Evolutionary conservation across 2,888 invertebrate genomes (phyloP).

Genomic region (Elmis aenea): DNA sequence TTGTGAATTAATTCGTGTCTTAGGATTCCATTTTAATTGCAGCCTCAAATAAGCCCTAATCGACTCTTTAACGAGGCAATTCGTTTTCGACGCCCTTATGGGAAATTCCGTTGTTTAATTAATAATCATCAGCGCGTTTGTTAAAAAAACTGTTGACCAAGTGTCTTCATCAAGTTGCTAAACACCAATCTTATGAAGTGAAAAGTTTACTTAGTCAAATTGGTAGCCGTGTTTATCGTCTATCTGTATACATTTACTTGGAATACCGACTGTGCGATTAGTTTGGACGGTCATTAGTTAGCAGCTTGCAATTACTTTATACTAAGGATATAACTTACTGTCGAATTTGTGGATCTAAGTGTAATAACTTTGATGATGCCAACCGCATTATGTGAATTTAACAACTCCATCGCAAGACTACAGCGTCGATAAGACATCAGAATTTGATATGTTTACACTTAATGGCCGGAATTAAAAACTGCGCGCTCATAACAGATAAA

Average conservation of each 20-base stretch:
- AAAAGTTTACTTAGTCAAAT: constrained; percentile 17
- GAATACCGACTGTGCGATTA: constrained; percentile 13
- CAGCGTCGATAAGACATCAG: too few species aligned
- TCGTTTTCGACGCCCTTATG: too few species aligned
- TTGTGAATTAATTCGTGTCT: too few species aligned
- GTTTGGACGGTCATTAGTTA: constrained; percentile 16
- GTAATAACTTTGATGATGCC: constrained; percentile 13
- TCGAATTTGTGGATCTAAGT: constrained; percentile 12
- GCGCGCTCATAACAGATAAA: too few species aligned
- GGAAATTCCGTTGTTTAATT: too few species aligned
- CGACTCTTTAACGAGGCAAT: too few species aligned
- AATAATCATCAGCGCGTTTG: too few species aligned
- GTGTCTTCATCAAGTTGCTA: constrained; percentile 11
- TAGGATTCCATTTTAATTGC: too few species aligned
- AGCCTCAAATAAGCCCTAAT: too few species aligned
- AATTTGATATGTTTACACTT: too few species aligned
- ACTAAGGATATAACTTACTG: constrained; percentile 15
- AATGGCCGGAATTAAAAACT: too few species aligned
- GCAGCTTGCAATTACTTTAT: constrained; percentile 14
- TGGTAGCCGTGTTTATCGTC: constrained; percentile 14
- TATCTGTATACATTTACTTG: constrained; percentile 15
- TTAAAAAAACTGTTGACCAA: constrained; percentile 8
- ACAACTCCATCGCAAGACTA: constrained; percentile 8
- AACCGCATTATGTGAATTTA: constrained; percentile 7
- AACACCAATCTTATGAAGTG: constrained; percentile 11